Evolutionary conservation across 23 tunicate species (phyloP), one percentile per base, ranked within the genome.

Genomic region (Clavelina lepadiformis): DNA sequence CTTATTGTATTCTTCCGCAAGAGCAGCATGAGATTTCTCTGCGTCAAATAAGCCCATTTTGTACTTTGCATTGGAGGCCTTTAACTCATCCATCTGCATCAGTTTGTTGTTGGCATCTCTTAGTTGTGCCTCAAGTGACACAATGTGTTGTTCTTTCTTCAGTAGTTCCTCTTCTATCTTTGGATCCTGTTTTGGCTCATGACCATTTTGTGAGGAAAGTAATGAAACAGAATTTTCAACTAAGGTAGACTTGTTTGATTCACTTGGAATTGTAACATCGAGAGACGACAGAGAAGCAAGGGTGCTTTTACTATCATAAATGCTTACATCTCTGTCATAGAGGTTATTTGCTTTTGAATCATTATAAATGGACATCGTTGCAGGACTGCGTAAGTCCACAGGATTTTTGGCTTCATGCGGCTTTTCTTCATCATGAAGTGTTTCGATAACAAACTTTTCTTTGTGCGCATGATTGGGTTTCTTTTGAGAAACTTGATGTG

Each of bases 231-330:
- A 3, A 4, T 66, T 57, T 19, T 66, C 47, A 4, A 31, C 56
- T 5, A 26, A 5, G 13, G 15, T 41, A 57, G 18, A 46, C 25
- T 46, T 66, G 57, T 26, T 46, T 3, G 72, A n/a, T 5, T 72
- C 67, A 22, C 32, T 24, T 56, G 49, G 34, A 3, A 51, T 34
- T 23, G 89, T 67, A 38, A 72, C 83, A 49, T 89, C 97, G 15
- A 89, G 67, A 8, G 97, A 89, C 36, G 97, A 89, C 1, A 82
- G 44, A 0, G 97, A 89, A 4, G 82, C 82, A 31, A 75, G 56
- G 8, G 91, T 83, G 52, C 80, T 73, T 58, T 73, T 72, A 69
- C 80, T 73, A 69, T 73, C 89, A 74, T 82, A 82, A 52, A 82
- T 31, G 53, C 72, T 65, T 51, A 73, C 69, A 30, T 82, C 89